phyloP scores from a whole-genome alignment of 2,888 invertebrate genomes.

The Schrankia costaestrigalis region DNA sequence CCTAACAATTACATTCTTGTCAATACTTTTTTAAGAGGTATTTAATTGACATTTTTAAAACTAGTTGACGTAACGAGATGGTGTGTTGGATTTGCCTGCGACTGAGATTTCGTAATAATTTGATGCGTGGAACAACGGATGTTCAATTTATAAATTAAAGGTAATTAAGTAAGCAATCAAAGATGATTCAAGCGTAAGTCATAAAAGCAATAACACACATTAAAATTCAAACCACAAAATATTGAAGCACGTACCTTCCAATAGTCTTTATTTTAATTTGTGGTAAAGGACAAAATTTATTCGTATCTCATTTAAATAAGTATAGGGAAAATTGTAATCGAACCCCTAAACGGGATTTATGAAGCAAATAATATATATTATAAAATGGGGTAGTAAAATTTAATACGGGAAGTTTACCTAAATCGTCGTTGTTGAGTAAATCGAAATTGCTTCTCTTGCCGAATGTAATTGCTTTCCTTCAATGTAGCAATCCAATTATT shows the following conservation, averaged over 20 bases:
- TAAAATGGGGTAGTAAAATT: conserved; percentile 55
- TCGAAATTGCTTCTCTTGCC: conserved; percentile 64
- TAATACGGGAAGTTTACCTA: conserved; percentile 63
- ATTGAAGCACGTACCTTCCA: neutral
- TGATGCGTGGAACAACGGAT: too few species aligned
- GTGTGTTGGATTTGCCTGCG: too few species aligned
- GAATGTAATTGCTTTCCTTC: conserved; percentile 73
- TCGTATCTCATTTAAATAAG: conserved; percentile 53
- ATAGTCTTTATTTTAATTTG: conserved; percentile 28
- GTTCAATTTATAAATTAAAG: too few species aligned
- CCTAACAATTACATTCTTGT: too few species aligned
- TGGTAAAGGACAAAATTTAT: conserved; percentile 31
- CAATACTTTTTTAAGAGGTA: too few species aligned
- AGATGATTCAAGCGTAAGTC: too few species aligned
- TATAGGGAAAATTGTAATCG: conserved; percentile 51
- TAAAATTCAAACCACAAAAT: too few species aligned
- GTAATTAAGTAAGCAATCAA: too few species aligned
- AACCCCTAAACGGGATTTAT: conserved; percentile 59
- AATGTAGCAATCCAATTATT: conserved; percentile 74
- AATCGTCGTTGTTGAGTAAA: conserved; percentile 63
- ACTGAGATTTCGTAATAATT: too few species aligned
- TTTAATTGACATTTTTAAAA: too few species aligned
- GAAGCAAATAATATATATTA: conserved; percentile 47
- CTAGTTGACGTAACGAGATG: too few species aligned
- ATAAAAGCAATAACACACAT: too few species aligned